phyloP scores from a whole-genome alignment of 2,113 vertebrate species.

The Oxyruncus cristatus region DNA sequence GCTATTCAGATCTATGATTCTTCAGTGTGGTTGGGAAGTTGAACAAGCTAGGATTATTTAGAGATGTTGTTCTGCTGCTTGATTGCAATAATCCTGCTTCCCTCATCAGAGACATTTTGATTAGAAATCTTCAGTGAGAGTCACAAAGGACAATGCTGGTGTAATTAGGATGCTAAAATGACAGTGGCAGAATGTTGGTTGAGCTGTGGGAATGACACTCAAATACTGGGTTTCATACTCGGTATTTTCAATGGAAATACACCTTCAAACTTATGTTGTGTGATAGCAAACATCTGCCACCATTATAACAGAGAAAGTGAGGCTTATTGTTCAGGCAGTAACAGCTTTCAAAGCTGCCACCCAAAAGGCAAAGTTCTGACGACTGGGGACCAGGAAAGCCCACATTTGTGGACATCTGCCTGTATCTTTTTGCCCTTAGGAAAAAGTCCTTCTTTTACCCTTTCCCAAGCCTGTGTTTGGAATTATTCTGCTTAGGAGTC shows the following conservation, averaged over 20 bases:
- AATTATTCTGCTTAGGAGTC: not conserved
- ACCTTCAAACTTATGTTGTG: not conserved
- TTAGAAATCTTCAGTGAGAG: slow-evolving; percentile 31
- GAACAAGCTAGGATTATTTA: not conserved
- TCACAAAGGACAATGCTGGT: slow-evolving; percentile 43
- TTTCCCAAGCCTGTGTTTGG: not conserved
- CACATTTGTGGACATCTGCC: not conserved
- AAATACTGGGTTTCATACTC: not conserved
- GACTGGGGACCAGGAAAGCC: not conserved
- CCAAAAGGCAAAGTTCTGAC: not conserved
- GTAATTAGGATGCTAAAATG: slow-evolving; percentile 40
- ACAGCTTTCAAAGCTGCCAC: not conserved
- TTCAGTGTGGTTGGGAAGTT: not conserved
- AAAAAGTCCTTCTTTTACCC: not conserved
- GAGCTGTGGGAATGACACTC: slow-evolving; percentile 4
- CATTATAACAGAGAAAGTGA: not conserved
- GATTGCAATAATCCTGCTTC: not conserved
- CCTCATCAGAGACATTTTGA: slow-evolving; percentile 34
- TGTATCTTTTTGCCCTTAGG: not conserved
- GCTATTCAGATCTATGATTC: not conserved
- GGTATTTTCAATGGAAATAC: not conserved
- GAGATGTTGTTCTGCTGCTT: not conserved
- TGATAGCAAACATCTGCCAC: not conserved
- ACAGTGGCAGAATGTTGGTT: not conserved
- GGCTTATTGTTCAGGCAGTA: not conserved